Evolutionary conservation across 2,797 vertebrate species (phyloP).

Genomic region (Protonibea diacanthus): DNA sequence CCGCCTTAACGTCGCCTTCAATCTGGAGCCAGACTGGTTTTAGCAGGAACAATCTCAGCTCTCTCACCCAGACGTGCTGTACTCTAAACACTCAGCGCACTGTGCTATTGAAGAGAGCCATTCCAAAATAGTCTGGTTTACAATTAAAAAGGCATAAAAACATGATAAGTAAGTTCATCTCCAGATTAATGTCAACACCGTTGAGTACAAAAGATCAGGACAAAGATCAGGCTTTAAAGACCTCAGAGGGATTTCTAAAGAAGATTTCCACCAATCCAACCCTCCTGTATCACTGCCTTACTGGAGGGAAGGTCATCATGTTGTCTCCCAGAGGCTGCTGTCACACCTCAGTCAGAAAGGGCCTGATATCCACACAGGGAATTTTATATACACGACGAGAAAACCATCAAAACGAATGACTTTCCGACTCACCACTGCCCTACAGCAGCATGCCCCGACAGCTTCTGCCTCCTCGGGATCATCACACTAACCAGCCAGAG

Average conservation of each 20-base stretch:
- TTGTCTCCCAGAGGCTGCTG: slow-evolving; percentile 43
- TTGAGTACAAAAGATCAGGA: background rate
- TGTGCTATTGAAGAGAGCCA: slow-evolving; percentile 7
- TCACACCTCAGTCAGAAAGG: slow-evolving; percentile 20
- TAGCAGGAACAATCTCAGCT: slow-evolving; percentile 35
- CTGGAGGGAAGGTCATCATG: background rate
- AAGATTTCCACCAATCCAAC: background rate
- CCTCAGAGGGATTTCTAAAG: background rate
- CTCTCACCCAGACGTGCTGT: slow-evolving; percentile 20
- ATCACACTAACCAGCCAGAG: background rate
- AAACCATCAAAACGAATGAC: background rate
- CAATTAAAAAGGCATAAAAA: background rate
- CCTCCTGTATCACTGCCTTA: slow-evolving; percentile 27
- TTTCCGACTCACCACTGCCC: slow-evolving; percentile 16
- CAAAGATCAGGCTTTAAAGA: slow-evolving; percentile 17
- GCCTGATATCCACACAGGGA: slow-evolving; percentile 26
- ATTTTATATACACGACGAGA: slow-evolving; percentile 30
- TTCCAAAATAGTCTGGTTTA: slow-evolving; percentile 22
- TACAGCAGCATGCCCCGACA: slow-evolving; percentile 17
- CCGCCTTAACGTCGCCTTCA: slow-evolving; percentile 64
- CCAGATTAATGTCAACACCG: no score
- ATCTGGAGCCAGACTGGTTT: slow-evolving; percentile 48
- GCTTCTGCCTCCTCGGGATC: slow-evolving; percentile 4
- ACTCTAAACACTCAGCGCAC: slow-evolving; percentile 1
- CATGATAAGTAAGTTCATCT: background rate